Evolutionary conservation across 2,797 vertebrate species (phyloP), one percentile per base, ranked within the genome.

Genomic region (Adelosebastes latens): DNA sequence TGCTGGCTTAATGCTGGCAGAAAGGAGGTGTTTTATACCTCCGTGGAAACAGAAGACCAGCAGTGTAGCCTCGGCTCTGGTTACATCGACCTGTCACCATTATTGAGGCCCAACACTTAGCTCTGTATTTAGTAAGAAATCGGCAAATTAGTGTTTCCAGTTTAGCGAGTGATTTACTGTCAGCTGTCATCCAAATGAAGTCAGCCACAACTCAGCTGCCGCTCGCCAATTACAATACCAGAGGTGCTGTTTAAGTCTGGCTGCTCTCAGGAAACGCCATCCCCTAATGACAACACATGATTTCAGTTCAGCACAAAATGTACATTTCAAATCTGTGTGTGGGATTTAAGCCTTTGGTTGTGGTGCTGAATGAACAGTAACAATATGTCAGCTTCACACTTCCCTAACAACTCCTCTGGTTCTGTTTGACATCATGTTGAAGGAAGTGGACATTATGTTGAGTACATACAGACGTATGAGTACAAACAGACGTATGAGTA

Each of bases 171-270:
- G 77, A 89, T 88, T 90, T 84, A 79, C 72, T 84, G 76, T 86
- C 84, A 86, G 80, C 77, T 89, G 84, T 89, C 83, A 85, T 53
- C 82, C 34, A 71, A 85, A 82, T 80, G 36, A 81, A 86, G 80
- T 75, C 82, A 68, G 72, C 71, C 73, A 71, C 72, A 61, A 58
- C 76, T 87, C 79, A 72, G 79, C 73, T 59, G 55, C 39, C 8
- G 31, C 67, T 32, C 16, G 52, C 65, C 77, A 83, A 84, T 90
- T 85, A 89, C 52, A 78, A 75, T 58, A 77, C 58, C 72, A 64
- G 69, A 66, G 79, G 81, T 75, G 62, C 49, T 55, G 39, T 80
- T 78, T 63, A 31, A 80, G 55, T 70, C 59, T 74, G 53, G 68
- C 55, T 70, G 59, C 73, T 83, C 64, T 46, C 66, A 62, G 74